Evolutionary conservation across 2,113 vertebrate species (phyloP).

Genomic region (Oncorhynchus gorbuscha): DNA sequence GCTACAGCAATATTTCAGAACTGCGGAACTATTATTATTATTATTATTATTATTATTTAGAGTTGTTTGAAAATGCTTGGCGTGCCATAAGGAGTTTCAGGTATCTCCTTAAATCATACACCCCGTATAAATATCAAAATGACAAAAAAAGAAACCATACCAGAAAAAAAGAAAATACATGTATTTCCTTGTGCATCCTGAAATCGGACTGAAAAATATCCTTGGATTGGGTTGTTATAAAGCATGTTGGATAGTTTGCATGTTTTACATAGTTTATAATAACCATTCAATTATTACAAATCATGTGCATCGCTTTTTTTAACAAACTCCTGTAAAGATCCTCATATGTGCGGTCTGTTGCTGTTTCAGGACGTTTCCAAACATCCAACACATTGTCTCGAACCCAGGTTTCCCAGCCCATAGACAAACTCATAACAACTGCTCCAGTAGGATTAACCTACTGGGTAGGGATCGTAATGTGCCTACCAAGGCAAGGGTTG

Average conservation of each 20-base stretch:
- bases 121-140: constrained; percentile 62
- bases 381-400: too few species aligned
- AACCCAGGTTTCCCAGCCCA: too few species aligned
- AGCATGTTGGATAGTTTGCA: constrained; percentile 29
- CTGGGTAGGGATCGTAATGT: neutral
- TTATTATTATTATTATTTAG: constrained; percentile 1
- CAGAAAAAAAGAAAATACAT: constrained; percentile 36
- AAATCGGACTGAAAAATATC: constrained; percentile 52
- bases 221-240: constrained; percentile 51
- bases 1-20: constrained; percentile 29
- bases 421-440: constrained; percentile 1
- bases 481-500: neutral
- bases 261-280: constrained; percentile 23
- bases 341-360: constrained; percentile 43
- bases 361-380: constrained; percentile 27
- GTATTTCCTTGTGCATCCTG: constrained; percentile 61
- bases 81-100: constrained; percentile 47
- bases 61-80: constrained; percentile 45
- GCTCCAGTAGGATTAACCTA: too few species aligned
- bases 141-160: constrained; percentile 56
- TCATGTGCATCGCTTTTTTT: constrained; percentile 46
- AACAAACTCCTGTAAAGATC: constrained; percentile 53
- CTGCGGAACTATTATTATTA: constrained; percentile 15
- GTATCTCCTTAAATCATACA: constrained; percentile 51
- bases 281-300: constrained; percentile 59